Percentiles rank a stretch among this genome's conserved stretches.
These are phyloP conservation scores for Gandaritis pyraliata DNA, from an alignment of 2,888 invertebrate species.

Conservation along the genomic window DNA sequence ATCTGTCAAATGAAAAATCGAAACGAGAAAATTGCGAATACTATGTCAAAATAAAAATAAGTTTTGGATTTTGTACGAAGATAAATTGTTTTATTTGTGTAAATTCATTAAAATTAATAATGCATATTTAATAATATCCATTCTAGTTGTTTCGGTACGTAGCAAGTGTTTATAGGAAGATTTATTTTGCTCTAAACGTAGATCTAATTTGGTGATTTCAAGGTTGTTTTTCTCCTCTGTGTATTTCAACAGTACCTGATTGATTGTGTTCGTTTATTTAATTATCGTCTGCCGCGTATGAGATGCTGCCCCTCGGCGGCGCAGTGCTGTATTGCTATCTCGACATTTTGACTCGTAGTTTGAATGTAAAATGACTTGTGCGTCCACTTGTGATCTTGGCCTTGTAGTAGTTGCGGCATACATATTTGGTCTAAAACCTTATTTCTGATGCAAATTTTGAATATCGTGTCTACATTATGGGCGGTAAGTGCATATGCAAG, in stretches of 20 bases:
- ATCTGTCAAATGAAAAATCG: constrained; percentile 44
- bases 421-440: constrained; percentile 44
- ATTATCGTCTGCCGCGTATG: constrained; percentile 63
- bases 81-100: constrained; percentile 38
- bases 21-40: constrained; percentile 44
- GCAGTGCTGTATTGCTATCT: constrained; percentile 44
- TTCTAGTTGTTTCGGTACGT: constrained; percentile 59
- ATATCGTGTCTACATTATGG: constrained; percentile 63
- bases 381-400: constrained; percentile 63
- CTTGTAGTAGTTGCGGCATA: constrained; percentile 63
- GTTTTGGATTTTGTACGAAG: constrained; percentile 32
- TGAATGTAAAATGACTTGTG: constrained; percentile 40
- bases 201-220: constrained; percentile 67
- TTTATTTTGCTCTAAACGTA: constrained; percentile 52
- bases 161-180: constrained; percentile 46
- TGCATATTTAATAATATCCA: constrained; percentile 45
- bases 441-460: constrained; percentile 60
- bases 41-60: constrained; percentile 37
- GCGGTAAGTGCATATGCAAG: constrained; percentile 66
- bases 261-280: constrained; percentile 71
- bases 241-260: constrained; percentile 58
- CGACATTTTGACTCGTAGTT: constrained; percentile 33
- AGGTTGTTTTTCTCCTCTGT: constrained; percentile 70
- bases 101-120: constrained; percentile 42
- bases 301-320: constrained; percentile 59